phyloP scores from a whole-genome alignment of 1,140 invertebrate species.

The Protaetia brevitarsis region DNA sequence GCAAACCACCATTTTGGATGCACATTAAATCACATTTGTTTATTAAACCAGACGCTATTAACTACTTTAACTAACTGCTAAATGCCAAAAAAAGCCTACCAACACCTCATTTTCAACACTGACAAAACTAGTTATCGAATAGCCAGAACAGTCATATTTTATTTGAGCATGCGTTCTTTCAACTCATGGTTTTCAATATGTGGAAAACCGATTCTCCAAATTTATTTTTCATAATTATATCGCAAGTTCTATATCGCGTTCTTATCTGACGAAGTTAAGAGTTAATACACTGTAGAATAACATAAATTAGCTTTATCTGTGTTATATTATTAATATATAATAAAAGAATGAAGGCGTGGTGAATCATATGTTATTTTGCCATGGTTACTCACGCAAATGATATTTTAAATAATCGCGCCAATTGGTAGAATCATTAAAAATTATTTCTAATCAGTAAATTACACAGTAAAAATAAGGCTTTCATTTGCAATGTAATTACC shows the following conservation, averaged over 20 bases:
- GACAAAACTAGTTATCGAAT: slow-evolving; percentile 20
- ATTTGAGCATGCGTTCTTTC: slow-evolving; percentile 33
- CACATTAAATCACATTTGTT: slow-evolving; percentile 15
- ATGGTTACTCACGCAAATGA: slow-evolving; percentile 34
- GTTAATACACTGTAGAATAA: no score
- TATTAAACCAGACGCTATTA: slow-evolving; percentile 20
- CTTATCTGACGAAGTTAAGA: neutral
- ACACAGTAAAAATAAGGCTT: neutral
- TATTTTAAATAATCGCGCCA: slow-evolving; percentile 21
- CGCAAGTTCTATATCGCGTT: neutral
- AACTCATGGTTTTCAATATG: slow-evolving; percentile 28
- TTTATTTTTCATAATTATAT: slow-evolving; percentile 9
- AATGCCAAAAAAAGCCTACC: slow-evolving; percentile 16
- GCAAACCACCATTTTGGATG: neutral
- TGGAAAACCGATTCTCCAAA: neutral
- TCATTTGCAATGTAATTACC: neutral
- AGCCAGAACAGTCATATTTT: slow-evolving; percentile 30
- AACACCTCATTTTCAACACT: slow-evolving; percentile 23
- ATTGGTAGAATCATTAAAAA: neutral
- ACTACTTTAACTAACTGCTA: slow-evolving; percentile 7
- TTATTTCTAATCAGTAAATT: neutral
- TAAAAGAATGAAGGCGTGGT: slow-evolving; percentile 40
- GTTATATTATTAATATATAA: no score
- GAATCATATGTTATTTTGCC: slow-evolving; percentile 44
- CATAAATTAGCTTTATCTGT: no score